Evolutionary conservation across 1,140 invertebrate genomes (phyloP), one percentile per base, ranked within the genome.

Genomic region (Ditylenchus dipsaci): DNA sequence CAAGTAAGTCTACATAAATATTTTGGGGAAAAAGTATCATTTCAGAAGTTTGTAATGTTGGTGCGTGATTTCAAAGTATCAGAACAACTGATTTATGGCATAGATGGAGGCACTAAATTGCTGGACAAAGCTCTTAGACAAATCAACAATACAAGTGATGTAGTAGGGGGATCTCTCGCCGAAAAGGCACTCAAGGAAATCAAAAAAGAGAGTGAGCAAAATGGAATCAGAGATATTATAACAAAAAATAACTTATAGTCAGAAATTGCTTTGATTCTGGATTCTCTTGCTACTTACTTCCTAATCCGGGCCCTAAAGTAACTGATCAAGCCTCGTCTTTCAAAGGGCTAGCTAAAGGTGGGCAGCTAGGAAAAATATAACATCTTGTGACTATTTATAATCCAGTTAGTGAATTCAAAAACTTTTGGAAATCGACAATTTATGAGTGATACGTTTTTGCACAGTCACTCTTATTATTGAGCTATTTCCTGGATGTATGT

Each of bases 1-100:
- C 95, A 87, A 79, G 86, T 86, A 75, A 71, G 58, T 53, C 43
- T 60, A 19, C 17, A 45, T 13, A 45, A 53, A 8, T 17, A 21
- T 53, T 53, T 19, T 53, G n/a, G 15, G 3, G 3, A 26, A 53
- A 53, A 17, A 53, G 15, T 19, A 19, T 3, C 15, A 15, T 64
- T 80, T 65, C 63, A 81, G 80, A 64, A 60, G 47, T 65, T 82
- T 19, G 67, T 66, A 33, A 81, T 83, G 62, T 65, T 83, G n/a
- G 71, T 82, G 19, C 72, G 81, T 7, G 80, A 82, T 42, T 82
- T 82, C 64, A 81, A 81, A 64, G 61, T 68, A 7, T 63, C 69
- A 17, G 80, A 82, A 33, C 72, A 81, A 38, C 72, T 65, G 45
- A 63, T 65, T 15, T 82, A 77, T 60, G 81, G 80, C 1, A 33